phyloP scores from a whole-genome alignment of 2,113 vertebrate species.

The Epinephelus lanceolatus region DNA sequence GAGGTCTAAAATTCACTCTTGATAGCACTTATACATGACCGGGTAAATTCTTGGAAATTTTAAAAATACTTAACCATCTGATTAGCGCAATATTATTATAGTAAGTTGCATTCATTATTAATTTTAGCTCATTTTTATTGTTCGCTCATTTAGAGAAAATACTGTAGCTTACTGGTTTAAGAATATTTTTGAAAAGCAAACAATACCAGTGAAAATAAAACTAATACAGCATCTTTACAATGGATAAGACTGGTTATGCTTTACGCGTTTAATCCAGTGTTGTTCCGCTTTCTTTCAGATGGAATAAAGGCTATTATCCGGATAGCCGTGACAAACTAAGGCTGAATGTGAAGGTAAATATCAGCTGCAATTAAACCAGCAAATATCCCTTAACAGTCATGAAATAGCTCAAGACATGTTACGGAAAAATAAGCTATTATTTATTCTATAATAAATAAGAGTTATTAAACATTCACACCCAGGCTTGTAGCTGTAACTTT shows the following conservation, averaged over 20 bases:
- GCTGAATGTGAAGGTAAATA: neutral
- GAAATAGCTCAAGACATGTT: neutral
- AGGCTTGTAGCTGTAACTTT: neutral
- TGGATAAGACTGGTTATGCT: neutral
- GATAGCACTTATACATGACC: neutral
- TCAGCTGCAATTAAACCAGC: neutral
- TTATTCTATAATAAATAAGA: neutral
- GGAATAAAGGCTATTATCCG: neutral
- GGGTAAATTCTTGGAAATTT: neutral
- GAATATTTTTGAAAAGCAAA: neutral
- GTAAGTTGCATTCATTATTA: neutral
- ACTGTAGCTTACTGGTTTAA: neutral
- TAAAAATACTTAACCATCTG: neutral
- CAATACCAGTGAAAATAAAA: neutral
- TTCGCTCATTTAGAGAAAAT: neutral
- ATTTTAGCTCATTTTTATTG: neutral
- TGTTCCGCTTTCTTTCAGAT: neutral
- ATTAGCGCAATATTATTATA: neutral
- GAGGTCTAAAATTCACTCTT: conserved; percentile 2
- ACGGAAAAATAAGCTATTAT: neutral
- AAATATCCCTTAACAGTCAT: neutral
- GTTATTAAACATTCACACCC: neutral
- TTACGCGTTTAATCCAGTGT: neutral
- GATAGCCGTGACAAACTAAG: neutral
- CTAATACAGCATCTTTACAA: neutral